Conservation (phyloP, 1,140 invertebrate species). For the Pseudobourletiella spinata region DNA sequence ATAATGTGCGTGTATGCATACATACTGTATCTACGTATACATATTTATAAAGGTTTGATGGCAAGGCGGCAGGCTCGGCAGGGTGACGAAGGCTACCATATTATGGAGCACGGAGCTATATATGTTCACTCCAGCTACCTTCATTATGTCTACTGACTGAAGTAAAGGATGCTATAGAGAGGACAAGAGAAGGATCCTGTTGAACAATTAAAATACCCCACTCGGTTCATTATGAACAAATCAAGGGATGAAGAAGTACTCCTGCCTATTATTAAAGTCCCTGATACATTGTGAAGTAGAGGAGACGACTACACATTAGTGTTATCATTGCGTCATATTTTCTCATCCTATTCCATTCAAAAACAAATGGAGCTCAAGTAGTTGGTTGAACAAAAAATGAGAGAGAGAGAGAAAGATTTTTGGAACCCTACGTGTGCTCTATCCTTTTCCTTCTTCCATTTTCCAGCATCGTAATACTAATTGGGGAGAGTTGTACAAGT, state of each 20-base stretch:
- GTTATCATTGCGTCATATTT: neutral
- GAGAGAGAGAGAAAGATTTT: too few species aligned
- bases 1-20: too few species aligned
- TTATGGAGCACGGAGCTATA: too few species aligned
- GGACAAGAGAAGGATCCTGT: neutral
- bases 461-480: neutral
- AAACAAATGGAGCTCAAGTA: neutral
- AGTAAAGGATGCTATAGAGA: too few species aligned
- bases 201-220: conserved; percentile 25
- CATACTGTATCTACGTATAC: too few species aligned
- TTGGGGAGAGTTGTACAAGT: neutral
- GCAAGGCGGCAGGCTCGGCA: too few species aligned
- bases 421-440: neutral
- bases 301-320: neutral
- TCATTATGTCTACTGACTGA: too few species aligned
- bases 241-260: conserved; percentile 5
- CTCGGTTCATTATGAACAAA: conserved; percentile 21
- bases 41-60: too few species aligned
- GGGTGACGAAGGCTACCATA: too few species aligned
- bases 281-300: neutral
- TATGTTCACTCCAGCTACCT: too few species aligned
- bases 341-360: neutral
- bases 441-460: too few species aligned
- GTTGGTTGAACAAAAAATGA: neutral
- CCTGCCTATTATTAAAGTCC: neutral